Conservation (phyloP, 2,888 invertebrate species). For the Ypsolopha sequella region DNA sequence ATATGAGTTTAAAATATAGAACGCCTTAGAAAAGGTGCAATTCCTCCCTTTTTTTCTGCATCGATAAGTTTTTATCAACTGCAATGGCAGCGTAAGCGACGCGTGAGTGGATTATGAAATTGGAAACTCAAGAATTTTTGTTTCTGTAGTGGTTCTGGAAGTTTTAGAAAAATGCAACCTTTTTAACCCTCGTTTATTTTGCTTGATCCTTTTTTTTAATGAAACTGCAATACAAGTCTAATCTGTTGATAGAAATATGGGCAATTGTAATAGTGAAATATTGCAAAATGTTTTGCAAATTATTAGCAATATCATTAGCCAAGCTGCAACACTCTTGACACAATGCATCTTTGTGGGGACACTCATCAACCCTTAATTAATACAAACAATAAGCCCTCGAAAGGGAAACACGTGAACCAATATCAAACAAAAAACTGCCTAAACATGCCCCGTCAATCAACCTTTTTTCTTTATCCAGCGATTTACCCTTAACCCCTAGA, state of each 20-base stretch:
- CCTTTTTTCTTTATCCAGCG: conserved; percentile 34
- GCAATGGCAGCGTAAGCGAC: conserved; percentile 33
- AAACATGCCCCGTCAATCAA: conserved; percentile 43
- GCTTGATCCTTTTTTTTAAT: too few species aligned
- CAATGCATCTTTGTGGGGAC: too few species aligned
- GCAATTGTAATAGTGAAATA: too few species aligned
- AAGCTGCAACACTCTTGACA: too few species aligned
- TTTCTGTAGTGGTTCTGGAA: neutral
- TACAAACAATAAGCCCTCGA: neutral
- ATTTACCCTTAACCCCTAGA: conserved; percentile 56
- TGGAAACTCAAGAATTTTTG: conserved; percentile 31
- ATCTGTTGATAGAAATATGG: too few species aligned
- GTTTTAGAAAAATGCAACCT: too few species aligned
- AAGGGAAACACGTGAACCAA: conserved; percentile 6
- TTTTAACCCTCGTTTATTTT: too few species aligned
- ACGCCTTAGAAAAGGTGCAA: conserved; percentile 69
- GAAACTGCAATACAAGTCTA: too few species aligned
- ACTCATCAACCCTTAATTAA: too few species aligned
- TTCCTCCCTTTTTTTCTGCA: conserved; percentile 40
- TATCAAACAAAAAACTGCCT: conserved; percentile 14
- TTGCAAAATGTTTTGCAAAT: too few species aligned
- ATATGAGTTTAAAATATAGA: conserved; percentile 62
- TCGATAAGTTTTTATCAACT: conserved; percentile 42
- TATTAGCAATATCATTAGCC: too few species aligned
- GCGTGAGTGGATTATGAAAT: conserved; percentile 44